These are phyloP conservation scores for Lasioglossum villosulum DNA, from an alignment of 2,888 invertebrate genomes.

Conservation along the genomic window DNA sequence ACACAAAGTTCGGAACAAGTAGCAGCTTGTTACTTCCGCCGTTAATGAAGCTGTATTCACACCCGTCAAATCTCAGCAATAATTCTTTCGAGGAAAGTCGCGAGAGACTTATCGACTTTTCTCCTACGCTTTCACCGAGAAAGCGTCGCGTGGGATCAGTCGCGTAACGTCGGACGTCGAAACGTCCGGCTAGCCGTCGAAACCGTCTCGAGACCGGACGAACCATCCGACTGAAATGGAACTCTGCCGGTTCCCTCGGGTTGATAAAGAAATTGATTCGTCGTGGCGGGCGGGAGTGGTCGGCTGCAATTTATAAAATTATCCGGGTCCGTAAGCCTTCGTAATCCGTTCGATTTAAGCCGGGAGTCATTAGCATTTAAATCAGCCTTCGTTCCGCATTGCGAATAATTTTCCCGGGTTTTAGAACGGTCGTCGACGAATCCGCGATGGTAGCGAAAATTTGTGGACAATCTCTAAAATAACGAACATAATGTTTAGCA, in stretches of 20 bases:
- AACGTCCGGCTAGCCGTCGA: not conserved
- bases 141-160: not conserved
- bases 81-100: not conserved
- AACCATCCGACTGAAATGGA: not conserved
- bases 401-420: conserved; percentile 28
- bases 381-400: conserved; percentile 27
- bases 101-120: not conserved
- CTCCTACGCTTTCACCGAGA: not conserved
- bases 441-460: not conserved
- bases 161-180: not conserved
- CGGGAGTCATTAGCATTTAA: conserved; percentile 46
- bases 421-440: conserved; percentile 14
- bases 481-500: too few relatives aligned
- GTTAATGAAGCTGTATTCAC: not conserved
- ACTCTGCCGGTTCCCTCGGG: not conserved
- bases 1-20: not conserved
- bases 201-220: not conserved
- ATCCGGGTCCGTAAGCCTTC: conserved; percentile 5
- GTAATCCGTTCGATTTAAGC: conserved; percentile 46
- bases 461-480: not conserved
- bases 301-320: conserved; percentile 27
- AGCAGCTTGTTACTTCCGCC: not conserved
- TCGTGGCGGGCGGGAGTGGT: not conserved
- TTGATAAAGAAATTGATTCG: not conserved
- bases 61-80: not conserved